These are phyloP conservation scores for Tangachromis dhanisi DNA, from an alignment of 2,113 vertebrate species.

Conservation along the genomic window DNA sequence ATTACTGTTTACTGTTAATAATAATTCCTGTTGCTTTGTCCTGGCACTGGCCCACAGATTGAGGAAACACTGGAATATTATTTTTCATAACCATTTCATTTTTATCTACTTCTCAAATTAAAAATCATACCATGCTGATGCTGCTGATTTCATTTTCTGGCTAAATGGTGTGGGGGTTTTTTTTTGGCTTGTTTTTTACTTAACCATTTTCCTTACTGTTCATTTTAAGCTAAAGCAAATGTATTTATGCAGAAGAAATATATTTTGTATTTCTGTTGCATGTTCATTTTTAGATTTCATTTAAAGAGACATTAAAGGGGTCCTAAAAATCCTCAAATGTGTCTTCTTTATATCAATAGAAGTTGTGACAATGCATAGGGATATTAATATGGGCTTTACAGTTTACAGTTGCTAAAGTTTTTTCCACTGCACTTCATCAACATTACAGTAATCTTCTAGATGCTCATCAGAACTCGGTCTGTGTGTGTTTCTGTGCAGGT, in stretches of 20 bases:
- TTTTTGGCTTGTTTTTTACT: background rate
- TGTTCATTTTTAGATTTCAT: background rate
- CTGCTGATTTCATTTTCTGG: background rate
- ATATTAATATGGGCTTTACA: background rate
- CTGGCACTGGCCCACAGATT: background rate
- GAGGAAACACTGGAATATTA: background rate
- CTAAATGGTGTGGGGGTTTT: background rate
- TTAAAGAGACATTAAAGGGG: background rate
- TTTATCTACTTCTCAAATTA: background rate
- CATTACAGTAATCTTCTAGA: background rate
- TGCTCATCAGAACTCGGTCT: background rate
- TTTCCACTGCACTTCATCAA: background rate
- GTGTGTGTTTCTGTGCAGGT: conserved; percentile 61
- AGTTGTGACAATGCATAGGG: background rate
- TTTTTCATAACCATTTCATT: background rate
- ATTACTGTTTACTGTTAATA: background rate
- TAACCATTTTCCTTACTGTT: background rate
- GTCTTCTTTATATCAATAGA: background rate
- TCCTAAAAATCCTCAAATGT: background rate
- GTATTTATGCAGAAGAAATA: background rate
- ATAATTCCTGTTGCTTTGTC: background rate
- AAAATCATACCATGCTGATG: background rate
- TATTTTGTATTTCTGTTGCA: background rate
- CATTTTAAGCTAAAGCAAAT: background rate
- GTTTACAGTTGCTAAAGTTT: background rate